Evolutionary conservation across 2,113 vertebrate genomes (phyloP), one percentile per base, ranked within the genome.

Genomic region (Atherinomorus stipes): DNA sequence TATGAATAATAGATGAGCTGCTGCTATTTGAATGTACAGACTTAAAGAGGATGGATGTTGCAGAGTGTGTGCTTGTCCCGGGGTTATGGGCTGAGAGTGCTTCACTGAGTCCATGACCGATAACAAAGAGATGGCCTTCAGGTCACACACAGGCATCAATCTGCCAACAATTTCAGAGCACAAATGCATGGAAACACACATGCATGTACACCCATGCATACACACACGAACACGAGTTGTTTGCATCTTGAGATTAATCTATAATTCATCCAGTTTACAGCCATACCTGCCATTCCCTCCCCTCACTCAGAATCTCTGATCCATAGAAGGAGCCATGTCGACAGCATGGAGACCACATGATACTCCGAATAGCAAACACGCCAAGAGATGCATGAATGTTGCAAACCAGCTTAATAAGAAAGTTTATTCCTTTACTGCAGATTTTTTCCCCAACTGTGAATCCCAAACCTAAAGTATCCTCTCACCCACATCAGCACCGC

Each of bases 1-100:
- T 49, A 71, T 85, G 66, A 84, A 84, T 82, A 47, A 89, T 71
- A 44, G 49, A 89, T 78, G 78, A 82, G 70, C 63, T 44, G 57
- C 1, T 47, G 31, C 64, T 67, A 13, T 71, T 76, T 52, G 12
- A 63, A 67, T 56, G n/a, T 62, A 60, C 25, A 31, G 16, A 31
- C 57, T 11, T 62, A 26, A 37, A 50, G 45, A 65, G 53, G 42
- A 49, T 54, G 9, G 11, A 16, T 44, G 63, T 7, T 47, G 16
- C 18, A 37, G 64, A 49, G 44, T 37, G 64, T 72, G 22, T 52
- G 40, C 59, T 64, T 69, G 67, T 73, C 22, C 28, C 47, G 62
- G 18, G 53, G 51, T 67, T 64, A 51, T 49, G 62, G 50, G 16
- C 31, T 37, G 16, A 50, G 47, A 21, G 69, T 0, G 18, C 58